Evolutionary conservation across 2,888 invertebrate species (phyloP), one percentile per base, ranked within the genome.

Genomic region (Zygaena filipendulae): DNA sequence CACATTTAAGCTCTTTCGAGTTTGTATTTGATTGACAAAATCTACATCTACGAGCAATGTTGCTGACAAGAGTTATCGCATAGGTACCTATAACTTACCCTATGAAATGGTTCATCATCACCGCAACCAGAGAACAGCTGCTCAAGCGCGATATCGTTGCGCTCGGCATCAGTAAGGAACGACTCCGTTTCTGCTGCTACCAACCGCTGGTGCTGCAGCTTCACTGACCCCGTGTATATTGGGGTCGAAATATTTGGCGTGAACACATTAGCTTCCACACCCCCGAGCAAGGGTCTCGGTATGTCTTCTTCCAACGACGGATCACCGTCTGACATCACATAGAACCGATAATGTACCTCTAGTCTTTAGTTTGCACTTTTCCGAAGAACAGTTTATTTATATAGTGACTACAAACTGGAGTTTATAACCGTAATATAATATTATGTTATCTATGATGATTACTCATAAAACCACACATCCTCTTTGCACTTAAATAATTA

Each of bases 311-410:
- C 81, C 24, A 81, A 61, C 32, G 81, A 81, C 47, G 81, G 81
- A 42, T 74, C 72, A 23, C 79, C 80, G 70, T 81, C 81, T 49
- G 81, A 81, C 81, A 81, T 81, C 51, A 72, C 75, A 68, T 55
- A 54, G 20, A 25, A 7, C 16, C 16, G 16, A n/a, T n/a, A n/a
- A n/a, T n/a, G n/a, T n/a, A n/a, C n/a, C n/a, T n/a, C n/a, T n/a
- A n/a, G n/a, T n/a, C n/a, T n/a, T n/a, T n/a, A n/a, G n/a, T n/a
- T n/a, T n/a, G n/a, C n/a, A n/a, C n/a, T n/a, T n/a, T n/a, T n/a
- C n/a, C n/a, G n/a, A n/a, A n/a, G n/a, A n/a, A n/a, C n/a, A n/a
- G n/a, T n/a, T n/a, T n/a, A n/a, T n/a, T n/a, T n/a, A n/a, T n/a
- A n/a, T n/a, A n/a, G n/a, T n/a, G n/a, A n/a, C n/a, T n/a, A n/a